phyloP scores from a whole-genome alignment of 2,113 vertebrate genomes.

The Sminthopsis crassicaudata region DNA sequence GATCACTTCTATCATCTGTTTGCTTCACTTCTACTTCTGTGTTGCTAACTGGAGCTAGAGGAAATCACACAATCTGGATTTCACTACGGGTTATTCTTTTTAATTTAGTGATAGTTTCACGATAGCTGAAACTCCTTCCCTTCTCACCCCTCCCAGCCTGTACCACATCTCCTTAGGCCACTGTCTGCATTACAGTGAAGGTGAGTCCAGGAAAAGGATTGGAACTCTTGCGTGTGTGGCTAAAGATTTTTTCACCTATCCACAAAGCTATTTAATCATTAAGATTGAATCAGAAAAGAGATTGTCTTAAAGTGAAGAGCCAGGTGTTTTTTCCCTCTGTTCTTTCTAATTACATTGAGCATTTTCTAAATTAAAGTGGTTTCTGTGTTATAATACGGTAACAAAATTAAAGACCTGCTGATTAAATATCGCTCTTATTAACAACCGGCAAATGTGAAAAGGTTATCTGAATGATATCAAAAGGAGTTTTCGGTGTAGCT shows the following conservation, averaged over 20 bases:
- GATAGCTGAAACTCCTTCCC: constrained; percentile 35
- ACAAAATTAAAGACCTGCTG: constrained; percentile 35
- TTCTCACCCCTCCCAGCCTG: not conserved
- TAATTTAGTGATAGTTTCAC: constrained; percentile 13
- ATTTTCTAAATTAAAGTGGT: constrained; percentile 30
- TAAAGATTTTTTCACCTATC: constrained; percentile 29
- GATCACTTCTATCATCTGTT: not conserved
- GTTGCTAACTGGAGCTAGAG: not conserved
- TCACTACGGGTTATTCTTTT: not conserved
- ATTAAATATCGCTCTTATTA: constrained; percentile 50
- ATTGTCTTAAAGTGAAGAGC: constrained; percentile 31
- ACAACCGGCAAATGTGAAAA: not conserved
- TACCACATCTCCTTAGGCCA: not conserved
- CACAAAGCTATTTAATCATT: constrained; percentile 34
- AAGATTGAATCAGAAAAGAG: constrained; percentile 34
- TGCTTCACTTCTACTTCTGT: not conserved
- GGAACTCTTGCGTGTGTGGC: constrained; percentile 13
- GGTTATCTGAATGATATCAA: constrained; percentile 15
- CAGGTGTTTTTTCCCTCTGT: constrained; percentile 32
- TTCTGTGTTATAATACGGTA: constrained; percentile 5
- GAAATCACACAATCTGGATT: not conserved
- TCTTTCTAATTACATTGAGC: constrained; percentile 12
- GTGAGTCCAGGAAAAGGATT: not conserved
- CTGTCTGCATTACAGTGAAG: constrained; percentile 29
- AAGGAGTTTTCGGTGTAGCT: not conserved